A percentile compares a stretch with the other conserved stretches of the same genome.
These are phyloP conservation scores for Nyctereutes procyonoides DNA, from an alignment of 2,113 vertebrate species.

Conservation along the genomic window DNA sequence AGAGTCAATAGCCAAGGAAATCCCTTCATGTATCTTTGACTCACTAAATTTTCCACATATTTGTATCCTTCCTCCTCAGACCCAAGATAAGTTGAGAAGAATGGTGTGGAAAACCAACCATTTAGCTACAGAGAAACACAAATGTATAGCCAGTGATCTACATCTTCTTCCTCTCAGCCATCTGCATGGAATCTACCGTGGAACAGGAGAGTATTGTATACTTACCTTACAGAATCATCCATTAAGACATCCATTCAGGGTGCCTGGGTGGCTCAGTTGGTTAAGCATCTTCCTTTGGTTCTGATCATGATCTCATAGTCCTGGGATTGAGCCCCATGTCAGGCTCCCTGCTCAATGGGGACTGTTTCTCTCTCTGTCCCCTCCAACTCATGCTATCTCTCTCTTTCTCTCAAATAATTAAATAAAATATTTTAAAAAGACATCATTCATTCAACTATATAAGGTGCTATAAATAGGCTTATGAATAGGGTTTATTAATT, in stretches of 20 bases:
- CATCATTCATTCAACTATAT: not conserved
- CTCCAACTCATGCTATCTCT: too few relatives aligned
- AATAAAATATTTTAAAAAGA: not conserved
- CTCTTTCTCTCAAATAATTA: too few relatives aligned
- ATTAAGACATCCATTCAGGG: not conserved
- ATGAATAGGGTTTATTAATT: not conserved
- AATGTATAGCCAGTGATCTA: not conserved
- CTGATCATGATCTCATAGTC: not conserved
- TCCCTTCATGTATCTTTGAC: not conserved
- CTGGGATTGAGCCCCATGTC: not conserved
- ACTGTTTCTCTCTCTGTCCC: too few relatives aligned
- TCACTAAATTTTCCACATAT: not conserved
- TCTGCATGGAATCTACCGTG: not conserved
- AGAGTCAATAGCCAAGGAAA: not conserved
- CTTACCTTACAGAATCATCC: not conserved
- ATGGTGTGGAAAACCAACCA: not conserved
- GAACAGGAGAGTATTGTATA: not conserved
- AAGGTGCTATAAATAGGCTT: not conserved
- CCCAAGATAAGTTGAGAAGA: not conserved
- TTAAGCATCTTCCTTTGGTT: not conserved
- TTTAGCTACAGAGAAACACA: not conserved
- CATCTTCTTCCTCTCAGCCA: not conserved
- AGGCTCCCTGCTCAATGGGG: not conserved
- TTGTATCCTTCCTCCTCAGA: not conserved
- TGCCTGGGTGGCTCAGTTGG: not conserved